Percentiles rank a stretch among this genome's conserved stretches.
Conservation (phyloP, 2,113 vertebrate species). For the Melanotaenia duboulayi region DNA sequence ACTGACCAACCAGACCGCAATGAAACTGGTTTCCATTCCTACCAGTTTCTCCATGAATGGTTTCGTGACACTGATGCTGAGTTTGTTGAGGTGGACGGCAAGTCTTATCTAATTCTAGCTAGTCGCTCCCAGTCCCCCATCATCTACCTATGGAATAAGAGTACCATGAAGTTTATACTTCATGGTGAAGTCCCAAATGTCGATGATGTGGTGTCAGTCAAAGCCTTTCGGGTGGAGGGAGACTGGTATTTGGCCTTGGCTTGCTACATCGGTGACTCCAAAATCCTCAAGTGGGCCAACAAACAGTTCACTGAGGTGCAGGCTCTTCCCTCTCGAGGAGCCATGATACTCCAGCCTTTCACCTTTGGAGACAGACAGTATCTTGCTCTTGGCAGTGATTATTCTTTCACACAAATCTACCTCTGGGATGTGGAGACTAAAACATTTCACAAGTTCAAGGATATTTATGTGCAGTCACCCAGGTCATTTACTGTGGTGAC, state of each 20-base stretch:
- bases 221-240: conserved; percentile 88
- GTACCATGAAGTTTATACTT: conserved; percentile 89
- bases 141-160: conserved; percentile 95
- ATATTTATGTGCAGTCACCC: conserved; percentile 96
- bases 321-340: conserved; percentile 92
- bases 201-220: conserved; percentile 93
- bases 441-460: conserved; percentile 92
- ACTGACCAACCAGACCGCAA: conserved; percentile 77
- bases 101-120: conserved; percentile 90
- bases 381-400: conserved; percentile 95
- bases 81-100: conserved; percentile 90
- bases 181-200: conserved; percentile 90
- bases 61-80: conserved; percentile 96
- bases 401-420: conserved; percentile 97
- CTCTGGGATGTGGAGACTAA: conserved; percentile 91
- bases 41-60: conserved; percentile 97
- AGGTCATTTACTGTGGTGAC: conserved; percentile 92
- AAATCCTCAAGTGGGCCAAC: conserved; percentile 92
- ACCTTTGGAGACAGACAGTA: conserved; percentile 90
- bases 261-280: conserved; percentile 96
- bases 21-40: conserved; percentile 93
- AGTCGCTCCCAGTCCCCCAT: conserved; percentile 94
- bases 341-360: conserved; percentile 96
- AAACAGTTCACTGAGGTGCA: conserved; percentile 94
- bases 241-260: conserved; percentile 91